Base-by-base conservation (phyloP, 1,140 invertebrate genomes). In the Littorina saxatilis region DNA sequence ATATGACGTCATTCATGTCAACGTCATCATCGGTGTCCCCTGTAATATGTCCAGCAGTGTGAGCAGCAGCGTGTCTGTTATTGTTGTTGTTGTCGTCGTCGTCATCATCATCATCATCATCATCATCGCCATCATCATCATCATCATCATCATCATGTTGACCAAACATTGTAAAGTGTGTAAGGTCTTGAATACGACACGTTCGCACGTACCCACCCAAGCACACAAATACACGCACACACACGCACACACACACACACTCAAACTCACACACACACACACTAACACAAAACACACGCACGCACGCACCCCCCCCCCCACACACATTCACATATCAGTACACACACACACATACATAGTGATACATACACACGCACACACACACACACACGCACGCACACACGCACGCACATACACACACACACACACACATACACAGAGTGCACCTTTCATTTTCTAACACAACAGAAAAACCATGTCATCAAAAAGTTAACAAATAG, bases 201-300 rank as follows among this genome's bases (percentile, higher is more conserved):
- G 27, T 29, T 5, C 58, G 27, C 58, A 23, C 58, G 27, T 23
- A 23, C 58, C 5, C 58, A 61, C 58, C 9, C 58, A 61, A 9
- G n/a, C 58, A 61, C 58, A 61, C 58, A 61, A 9, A 61, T 23
- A 61, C 58, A 23, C 58, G n/a, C 58, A 61, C 58, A 61, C 58
- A 61, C 58, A 61, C 58, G n/a, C 58, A 61, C 58, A 61, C 58
- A 23, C 20, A 61, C 58, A 61, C 20, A 61, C 20, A 23, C 20
- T 11, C 27, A 29, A 4, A 23, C 58, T 13, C 20, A 61, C 27
- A 61, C 27, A 61, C 58, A 61, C 58, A 61, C 58, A 61, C 58
- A 61, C 43, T 9, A 5, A 61, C 58, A 23, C 27, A 29, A 52
- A 11, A 52, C 23, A 23, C 50, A 13, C 11, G 11, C 11, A 52